Percentiles rank a stretch among this genome's conserved stretches.
Conservation (phyloP, 2,888 invertebrate genomes). For the Bombylius discolor region DNA sequence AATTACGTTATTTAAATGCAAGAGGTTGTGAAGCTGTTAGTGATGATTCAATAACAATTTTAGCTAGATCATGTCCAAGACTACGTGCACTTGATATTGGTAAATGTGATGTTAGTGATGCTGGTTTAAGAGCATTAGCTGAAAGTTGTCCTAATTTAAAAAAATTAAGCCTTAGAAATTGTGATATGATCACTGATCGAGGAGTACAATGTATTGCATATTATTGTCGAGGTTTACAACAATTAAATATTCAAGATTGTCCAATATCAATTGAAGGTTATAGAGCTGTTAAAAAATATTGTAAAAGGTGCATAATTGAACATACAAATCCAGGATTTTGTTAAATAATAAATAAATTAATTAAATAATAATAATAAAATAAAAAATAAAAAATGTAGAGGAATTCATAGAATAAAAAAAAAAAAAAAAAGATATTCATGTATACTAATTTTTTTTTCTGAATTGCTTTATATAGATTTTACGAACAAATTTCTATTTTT, state of each 20-base stretch:
- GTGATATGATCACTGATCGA: conserved; percentile 80
- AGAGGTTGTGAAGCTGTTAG: conserved; percentile 87
- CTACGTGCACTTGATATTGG: conserved; percentile 80
- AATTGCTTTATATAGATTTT: too few species aligned
- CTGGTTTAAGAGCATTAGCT: conserved; percentile 72
- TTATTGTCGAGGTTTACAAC: conserved; percentile 77
- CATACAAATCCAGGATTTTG: conserved; percentile 92
- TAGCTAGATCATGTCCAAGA: conserved; percentile 74
- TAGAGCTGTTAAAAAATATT: conserved; percentile 81
- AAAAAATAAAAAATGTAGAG: background rate
- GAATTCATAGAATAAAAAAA: too few species aligned
- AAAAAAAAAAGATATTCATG: too few species aligned
- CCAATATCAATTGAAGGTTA: conserved; percentile 81
- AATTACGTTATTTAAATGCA: conserved; percentile 77
- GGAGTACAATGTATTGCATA: conserved; percentile 81
- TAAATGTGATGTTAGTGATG: conserved; percentile 86
- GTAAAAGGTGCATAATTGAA: conserved; percentile 84
- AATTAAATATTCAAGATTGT: conserved; percentile 87
- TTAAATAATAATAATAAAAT: background rate
- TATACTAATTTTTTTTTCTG: too few species aligned
- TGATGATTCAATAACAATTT: conserved; percentile 79
- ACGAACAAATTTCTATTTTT: too few species aligned
- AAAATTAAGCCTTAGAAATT: conserved; percentile 78
- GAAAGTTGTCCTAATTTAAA: conserved; percentile 83
- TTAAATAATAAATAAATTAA: conserved; percentile 30